Base-by-base conservation (phyloP, 2,113 vertebrate genomes). In the Ceratotherium simum region DNA sequence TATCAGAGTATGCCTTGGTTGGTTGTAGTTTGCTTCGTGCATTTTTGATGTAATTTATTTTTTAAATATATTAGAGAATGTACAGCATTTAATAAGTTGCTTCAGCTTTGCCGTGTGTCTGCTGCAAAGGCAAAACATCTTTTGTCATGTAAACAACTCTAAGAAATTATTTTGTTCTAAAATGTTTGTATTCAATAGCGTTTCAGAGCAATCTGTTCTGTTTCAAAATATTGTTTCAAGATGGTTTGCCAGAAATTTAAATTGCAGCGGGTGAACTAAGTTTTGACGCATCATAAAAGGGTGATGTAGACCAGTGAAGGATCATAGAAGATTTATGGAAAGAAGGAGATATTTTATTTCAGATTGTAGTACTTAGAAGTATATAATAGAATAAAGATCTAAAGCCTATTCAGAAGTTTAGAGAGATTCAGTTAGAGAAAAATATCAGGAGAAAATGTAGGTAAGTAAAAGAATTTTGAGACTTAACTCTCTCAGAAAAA, bases 301-400 rank as follows among this genome's bases (percentile, higher is more conserved):
- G 21, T 76, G 58, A 89, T 70, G 18, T 60, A 89, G 70, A 84
- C 29, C 31, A 85, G 39, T 85, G 36, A 93, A 90, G 23, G 27
- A 85, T 88, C 72, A 56, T 25, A 80, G 62, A 91, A 80, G 62
- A 91, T 85, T 91, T 95, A 79, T 86, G 58, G 90, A 93, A 94
- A 95, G 29, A 96, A 81, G 60, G n/a, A 81, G 89, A 83, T 76
- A 78, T 36, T 96, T 96, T 87, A 94, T 93, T 90, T 97, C 39
- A 94, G 69, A 73, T 60, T 78, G 12, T 92, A 89, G 39, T 69
- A 64, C 33, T 96, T 90, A 79, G 87, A 79, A 75, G 42, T 62
- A 36, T 69, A 23, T 83, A 48, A 56, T 70, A 76, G 29, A 90
- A 39, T 91, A 70, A 93, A 91, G 79, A 94, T 84, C 80, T 67